A percentile compares a stretch with the other conserved stretches of the same genome.
Evolutionary conservation across 1,140 invertebrate genomes (phyloP).

Genomic region (Ptiloglossa arizonensis): DNA sequence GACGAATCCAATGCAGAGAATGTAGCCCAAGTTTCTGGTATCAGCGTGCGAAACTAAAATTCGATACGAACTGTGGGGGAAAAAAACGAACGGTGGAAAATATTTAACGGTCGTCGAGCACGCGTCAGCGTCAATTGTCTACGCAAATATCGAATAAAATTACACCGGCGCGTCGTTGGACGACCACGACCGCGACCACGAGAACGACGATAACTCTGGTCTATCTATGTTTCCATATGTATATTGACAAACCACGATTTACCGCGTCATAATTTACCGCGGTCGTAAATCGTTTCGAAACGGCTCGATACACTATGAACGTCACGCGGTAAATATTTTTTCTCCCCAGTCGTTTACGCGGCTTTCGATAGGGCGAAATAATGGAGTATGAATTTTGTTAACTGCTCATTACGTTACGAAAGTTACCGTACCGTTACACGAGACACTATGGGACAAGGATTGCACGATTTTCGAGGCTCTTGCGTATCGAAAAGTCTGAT

Average conservation of each 20-base stretch:
- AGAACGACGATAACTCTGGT: conserved; percentile 13
- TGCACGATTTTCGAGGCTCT: too few species aligned
- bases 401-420: neutral
- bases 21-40: too few species aligned
- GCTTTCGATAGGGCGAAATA: neutral
- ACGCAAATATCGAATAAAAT: conserved; percentile 13
- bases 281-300: conserved; percentile 35
- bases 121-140: neutral
- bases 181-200: neutral
- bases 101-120: too few species aligned
- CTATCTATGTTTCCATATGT: conserved; percentile 7
- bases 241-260: conserved; percentile 42
- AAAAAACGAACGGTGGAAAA: too few species aligned
- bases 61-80: too few species aligned
- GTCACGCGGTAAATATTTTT: conserved; percentile 15
- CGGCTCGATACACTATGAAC: conserved; percentile 26
- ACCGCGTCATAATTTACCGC: conserved; percentile 33
- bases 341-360: neutral
- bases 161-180: neutral
- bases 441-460: too few species aligned
- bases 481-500: too few species aligned
- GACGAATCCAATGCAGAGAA: too few species aligned
- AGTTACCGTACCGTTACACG: neutral
- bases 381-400: conserved; percentile 20
- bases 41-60: too few species aligned